Base-by-base conservation (phyloP, 2,113 vertebrate species). In the Saccopteryx leptura region DNA sequence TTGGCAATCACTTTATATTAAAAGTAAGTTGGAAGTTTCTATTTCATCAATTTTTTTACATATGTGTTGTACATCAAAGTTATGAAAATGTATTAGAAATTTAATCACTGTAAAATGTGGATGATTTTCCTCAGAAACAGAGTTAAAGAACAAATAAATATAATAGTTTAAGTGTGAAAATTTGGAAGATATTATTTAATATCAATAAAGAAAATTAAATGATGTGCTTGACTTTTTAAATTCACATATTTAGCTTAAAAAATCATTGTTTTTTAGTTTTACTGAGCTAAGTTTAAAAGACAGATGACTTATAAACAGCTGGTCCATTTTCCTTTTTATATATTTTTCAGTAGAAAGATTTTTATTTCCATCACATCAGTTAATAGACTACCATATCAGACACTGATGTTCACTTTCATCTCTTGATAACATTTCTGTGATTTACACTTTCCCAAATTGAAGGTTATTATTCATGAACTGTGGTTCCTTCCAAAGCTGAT, bases 361-460 rank as follows among this genome's bases (percentile, higher is more conserved):
- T 80, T 95, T 18, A 85, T 94, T 94, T 85, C 46, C 21, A 7
- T 71, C 68, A 65, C 31, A 48, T 89, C 89, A 78, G 28, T 80
- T 96, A 92, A 65, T 33, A 90, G 66, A 92, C 46, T 50, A 81
- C 18, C 75, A 68, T 80, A 94, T 61, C 91, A 95, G 93, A 93
- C 24, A 39, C 2, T 33, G 56, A 82, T 76, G 48, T 10, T 95
- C 11, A 1, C 26, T 85, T 54, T 61, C 26, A 46, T 75, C 1
- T 74, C 46, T 89, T 88, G 9, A 58, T 48, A 56, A 90, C 19
- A 63, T 54, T 93, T 87, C 66, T 94, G 28, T 75, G 28, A 83
- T 96, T 95, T 63, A 56, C 66, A 2, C 74, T 90, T 94, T 63
- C 54, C 18, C 93, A 28, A 66, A 72, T 15, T 74, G 46, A 93